These are phyloP conservation scores for Agonum fuliginosum DNA, from an alignment of 2,888 invertebrate genomes.

Conservation along the genomic window DNA sequence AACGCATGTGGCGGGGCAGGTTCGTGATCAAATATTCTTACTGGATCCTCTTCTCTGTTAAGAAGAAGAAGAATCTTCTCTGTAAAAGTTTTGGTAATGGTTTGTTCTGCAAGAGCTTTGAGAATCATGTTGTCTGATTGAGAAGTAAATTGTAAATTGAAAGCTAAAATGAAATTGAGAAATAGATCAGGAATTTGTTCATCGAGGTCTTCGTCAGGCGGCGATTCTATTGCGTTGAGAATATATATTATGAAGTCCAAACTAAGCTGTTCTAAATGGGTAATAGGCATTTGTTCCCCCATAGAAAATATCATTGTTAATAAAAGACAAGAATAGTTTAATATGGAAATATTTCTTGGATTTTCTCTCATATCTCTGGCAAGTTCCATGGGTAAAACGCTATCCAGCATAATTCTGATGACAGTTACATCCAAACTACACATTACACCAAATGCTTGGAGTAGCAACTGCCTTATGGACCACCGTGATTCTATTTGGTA, in stretches of 20 bases:
- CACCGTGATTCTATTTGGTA: conserved; percentile 97
- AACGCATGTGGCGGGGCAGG: conserved; percentile 89
- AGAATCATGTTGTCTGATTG: conserved; percentile 82
- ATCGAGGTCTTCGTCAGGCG: conserved; percentile 86
- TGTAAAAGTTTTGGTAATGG: conserved; percentile 89
- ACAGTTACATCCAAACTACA: conserved; percentile 89
- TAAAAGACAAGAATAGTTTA: conserved; percentile 88
- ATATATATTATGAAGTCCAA: conserved; percentile 87
- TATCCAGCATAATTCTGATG: conserved; percentile 88
- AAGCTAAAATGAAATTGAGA: conserved; percentile 88
- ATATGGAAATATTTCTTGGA: conserved; percentile 84
- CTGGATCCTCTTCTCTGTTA: conserved; percentile 95
- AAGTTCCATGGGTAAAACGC: conserved; percentile 92
- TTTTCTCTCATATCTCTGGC: conserved; percentile 89
- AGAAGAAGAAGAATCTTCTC: conserved; percentile 91
- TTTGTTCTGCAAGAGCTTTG: conserved; percentile 80
- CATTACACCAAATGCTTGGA: conserved; percentile 91
- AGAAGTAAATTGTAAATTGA: conserved; percentile 88
- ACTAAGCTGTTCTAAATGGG: conserved; percentile 92
- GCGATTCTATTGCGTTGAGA: conserved; percentile 87
- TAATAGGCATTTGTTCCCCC: conserved; percentile 91
- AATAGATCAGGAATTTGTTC: conserved; percentile 91
- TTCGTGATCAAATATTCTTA: conserved; percentile 88
- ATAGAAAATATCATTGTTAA: conserved; percentile 93
- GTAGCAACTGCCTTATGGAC: conserved; percentile 86